Conservation (phyloP, 2,797 vertebrate species). For the Poecilia gillii region DNA sequence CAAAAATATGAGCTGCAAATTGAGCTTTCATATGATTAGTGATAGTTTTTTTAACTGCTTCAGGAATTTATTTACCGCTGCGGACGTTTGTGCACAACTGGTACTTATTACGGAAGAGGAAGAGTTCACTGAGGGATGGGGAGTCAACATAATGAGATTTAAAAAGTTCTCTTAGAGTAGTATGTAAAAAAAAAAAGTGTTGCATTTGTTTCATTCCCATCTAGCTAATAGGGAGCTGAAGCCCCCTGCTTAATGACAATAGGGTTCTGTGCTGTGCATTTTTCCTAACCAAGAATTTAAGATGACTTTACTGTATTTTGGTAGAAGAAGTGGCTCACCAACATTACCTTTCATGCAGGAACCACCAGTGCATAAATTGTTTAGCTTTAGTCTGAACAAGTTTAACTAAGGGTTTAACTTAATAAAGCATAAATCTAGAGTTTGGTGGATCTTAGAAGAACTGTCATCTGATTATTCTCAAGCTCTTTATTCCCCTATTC, state of each 20-base stretch:
- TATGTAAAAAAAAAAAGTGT: not conserved
- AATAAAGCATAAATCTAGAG: conserved; percentile 33
- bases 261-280: not conserved
- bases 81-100: not conserved
- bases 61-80: not conserved
- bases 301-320: not conserved
- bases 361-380: conserved; percentile 35
- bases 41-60: not conserved
- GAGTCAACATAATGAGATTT: too few species aligned
- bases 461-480: not conserved
- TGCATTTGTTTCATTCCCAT: not conserved
- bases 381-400: conserved; percentile 22
- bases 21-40: not conserved
- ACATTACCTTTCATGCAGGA: not conserved
- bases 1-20: not conserved
- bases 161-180: not conserved
- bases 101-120: not conserved
- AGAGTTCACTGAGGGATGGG: too few species aligned
- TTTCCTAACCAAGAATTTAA: not conserved
- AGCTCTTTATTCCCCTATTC: not conserved
- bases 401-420: conserved; percentile 35
- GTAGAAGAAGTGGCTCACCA: not conserved
- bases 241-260: not conserved
- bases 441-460: not conserved
- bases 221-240: not conserved